Conservation (phyloP, 1,140 invertebrate species). For the Armadillidium nasatum region DNA sequence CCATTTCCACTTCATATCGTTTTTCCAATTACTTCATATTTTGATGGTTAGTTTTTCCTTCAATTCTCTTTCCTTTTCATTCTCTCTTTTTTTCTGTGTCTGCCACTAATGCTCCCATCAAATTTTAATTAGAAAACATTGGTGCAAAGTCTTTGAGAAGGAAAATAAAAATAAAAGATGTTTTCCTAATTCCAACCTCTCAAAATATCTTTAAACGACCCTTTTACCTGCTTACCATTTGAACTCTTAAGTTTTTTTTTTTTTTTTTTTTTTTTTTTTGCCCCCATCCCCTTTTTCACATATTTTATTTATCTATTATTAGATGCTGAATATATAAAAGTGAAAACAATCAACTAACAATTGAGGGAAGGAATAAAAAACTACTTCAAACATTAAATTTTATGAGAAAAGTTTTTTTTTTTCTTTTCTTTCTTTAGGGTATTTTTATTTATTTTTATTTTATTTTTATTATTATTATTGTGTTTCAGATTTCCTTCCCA, state of each 20-base stretch:
- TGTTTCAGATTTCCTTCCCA: not conserved
- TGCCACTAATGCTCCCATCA: not conserved
- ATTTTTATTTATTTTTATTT: not conserved
- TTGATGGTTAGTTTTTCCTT: not conserved
- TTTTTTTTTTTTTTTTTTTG: too few species aligned
- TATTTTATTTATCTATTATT: too few species aligned
- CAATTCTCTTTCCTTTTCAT: not conserved
- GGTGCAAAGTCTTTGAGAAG: not conserved
- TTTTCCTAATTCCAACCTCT: not conserved
- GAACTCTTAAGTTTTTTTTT: not conserved
- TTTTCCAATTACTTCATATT: too few species aligned
- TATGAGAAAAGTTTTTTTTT: not conserved
- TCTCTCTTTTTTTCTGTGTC: not conserved
- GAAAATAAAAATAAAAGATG: not conserved
- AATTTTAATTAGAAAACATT: not conserved
- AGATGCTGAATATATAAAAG: not conserved
- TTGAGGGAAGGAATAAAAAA: not conserved
- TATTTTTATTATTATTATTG: constrained; percentile 1
- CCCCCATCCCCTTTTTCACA: not conserved
- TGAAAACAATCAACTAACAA: not conserved
- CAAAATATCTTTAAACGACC: not conserved
- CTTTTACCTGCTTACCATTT: not conserved
- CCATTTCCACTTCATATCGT: too few species aligned
- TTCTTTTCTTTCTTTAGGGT: not conserved
- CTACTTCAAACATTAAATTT: not conserved